Base-by-base conservation (phyloP, 2,113 vertebrate genomes). In the Aptenodytes forsteri region DNA sequence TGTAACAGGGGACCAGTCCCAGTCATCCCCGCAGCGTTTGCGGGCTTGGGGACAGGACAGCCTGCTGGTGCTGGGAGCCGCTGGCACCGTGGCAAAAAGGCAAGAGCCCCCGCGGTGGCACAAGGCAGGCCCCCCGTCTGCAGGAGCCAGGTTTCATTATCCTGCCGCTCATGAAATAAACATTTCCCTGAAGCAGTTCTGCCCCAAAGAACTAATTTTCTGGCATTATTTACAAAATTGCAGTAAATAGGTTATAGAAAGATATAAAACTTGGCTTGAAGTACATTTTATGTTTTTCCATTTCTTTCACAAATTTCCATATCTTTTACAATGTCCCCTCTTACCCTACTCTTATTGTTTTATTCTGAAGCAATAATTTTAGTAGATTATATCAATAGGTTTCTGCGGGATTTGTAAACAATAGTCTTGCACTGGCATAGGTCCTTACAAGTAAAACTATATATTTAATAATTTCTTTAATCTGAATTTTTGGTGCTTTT, bases 61-160 rank as follows among this genome's bases (percentile, higher is more conserved):
- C 30, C 56, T 6, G 64, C 4, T 46, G 2, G 15, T 46, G 27
- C 27, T 29, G 40, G 61, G 40, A 86, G 32, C 59, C 79, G 59
- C 67, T 42, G 64, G 44, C 7, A 4, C n/a, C 1, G 2, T 6
- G 40, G 23, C 6, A 2, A n/a, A n/a, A n/a, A n/a, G 32, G 61
- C 14, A 46, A 30, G 36, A 50, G n/a, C 16, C 1, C 0, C 70
- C 2, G 0, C 1, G 2, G 50, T 46, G 34, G 55, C 42, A 29
- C 2, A 1, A 1, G 47, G 32, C 52, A 83, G 27, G 8, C 29
- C 52, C n/a, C 29, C 32, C 4, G 0, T 21, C 52, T 27, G 30
- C 38, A 56, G 49, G 9, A 83, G 17, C 20, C 55, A 40, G 13
- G 29, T 26, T 56, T 70, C 78, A 21, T 36, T 36, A 16, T 5